Base-by-base conservation (phyloP, 2,888 invertebrate genomes). In the Eretmocerus hayati region DNA sequence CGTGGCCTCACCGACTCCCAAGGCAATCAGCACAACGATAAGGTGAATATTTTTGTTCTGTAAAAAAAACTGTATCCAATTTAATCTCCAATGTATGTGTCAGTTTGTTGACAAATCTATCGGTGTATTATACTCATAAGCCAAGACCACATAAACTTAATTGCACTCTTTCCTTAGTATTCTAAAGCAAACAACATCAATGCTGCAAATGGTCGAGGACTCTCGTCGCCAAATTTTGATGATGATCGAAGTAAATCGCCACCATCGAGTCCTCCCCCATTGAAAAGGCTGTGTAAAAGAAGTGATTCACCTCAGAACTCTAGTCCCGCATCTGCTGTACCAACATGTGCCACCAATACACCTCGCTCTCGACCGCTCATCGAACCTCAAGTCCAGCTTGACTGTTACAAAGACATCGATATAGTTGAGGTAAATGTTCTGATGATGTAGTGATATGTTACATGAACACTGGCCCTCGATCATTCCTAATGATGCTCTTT, bases 1-100 rank as follows among this genome's bases (percentile, higher is more conserved):
- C 78, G 86, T 62, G 87, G 87, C 56, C 77, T 87, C 66, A 86
- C 86, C 35, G 86, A 87, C 63, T 67, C 72, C 58, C 68, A 72
- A 62, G 68, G 63, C 58, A 69, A 63, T 63, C 70, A 71, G 61
- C 69, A 71, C 62, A 68, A 68, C 63, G 71, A 71, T 66, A 72
- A 67, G 66, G 71, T 68, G 57, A 23, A 32, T 13, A 42, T 33
- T 33, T 32, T n/a, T n/a, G n/a, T n/a, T n/a, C n/a, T n/a, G n/a
- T n/a, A n/a, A n/a, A n/a, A n/a, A n/a, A n/a, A n/a, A n/a, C n/a
- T n/a, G n/a, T n/a, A n/a, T n/a, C n/a, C n/a, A n/a, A n/a, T n/a
- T n/a, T n/a, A n/a, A n/a, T n/a, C n/a, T n/a, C n/a, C n/a, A n/a
- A n/a, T n/a, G n/a, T n/a, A n/a, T n/a, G n/a, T n/a, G n/a, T n/a